These are phyloP conservation scores for Eupithecia tripunctaria DNA, from an alignment of 2,888 invertebrate species.

Conservation along the genomic window DNA sequence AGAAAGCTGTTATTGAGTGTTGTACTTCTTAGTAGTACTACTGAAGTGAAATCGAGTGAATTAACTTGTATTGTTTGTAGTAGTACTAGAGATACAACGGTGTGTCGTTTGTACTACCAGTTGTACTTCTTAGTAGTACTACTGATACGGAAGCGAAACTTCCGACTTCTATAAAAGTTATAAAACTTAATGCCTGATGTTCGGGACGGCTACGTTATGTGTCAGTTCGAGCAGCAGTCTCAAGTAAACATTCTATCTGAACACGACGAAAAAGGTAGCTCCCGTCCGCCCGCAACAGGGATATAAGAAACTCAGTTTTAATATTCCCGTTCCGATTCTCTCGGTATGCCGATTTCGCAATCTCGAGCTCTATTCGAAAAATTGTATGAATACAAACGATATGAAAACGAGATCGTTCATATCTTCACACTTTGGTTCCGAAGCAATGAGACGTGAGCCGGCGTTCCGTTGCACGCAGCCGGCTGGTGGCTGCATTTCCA, in stretches of 20 bases:
- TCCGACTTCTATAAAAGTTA: background rate
- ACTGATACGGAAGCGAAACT: no score
- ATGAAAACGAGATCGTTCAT: constrained; percentile 71
- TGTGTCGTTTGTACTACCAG: no score
- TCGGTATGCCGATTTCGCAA: constrained; percentile 36
- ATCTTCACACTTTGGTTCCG: constrained; percentile 72
- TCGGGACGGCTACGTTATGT: background rate
- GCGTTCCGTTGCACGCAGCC: constrained; percentile 66
- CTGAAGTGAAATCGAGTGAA: no score
- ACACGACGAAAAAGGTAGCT: constrained; percentile 13
- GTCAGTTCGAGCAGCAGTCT: constrained; percentile 5
- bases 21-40: no score
- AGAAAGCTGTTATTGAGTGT: no score
- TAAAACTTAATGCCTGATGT: background rate
- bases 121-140: no score
- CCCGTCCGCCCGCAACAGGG: constrained; percentile 30
- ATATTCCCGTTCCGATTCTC: constrained; percentile 32
- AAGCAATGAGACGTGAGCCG: constrained; percentile 67
- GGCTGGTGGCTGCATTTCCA: constrained; percentile 75
- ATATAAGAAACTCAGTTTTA: constrained; percentile 30
- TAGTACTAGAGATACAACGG: no score
- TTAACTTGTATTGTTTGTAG: no score
- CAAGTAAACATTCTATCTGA: constrained; percentile 13
- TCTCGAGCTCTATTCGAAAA: constrained; percentile 45
- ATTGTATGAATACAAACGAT: constrained; percentile 65